These are phyloP conservation scores for Nomada lathburiana DNA, from an alignment of 2,888 invertebrate species.

Conservation along the genomic window DNA sequence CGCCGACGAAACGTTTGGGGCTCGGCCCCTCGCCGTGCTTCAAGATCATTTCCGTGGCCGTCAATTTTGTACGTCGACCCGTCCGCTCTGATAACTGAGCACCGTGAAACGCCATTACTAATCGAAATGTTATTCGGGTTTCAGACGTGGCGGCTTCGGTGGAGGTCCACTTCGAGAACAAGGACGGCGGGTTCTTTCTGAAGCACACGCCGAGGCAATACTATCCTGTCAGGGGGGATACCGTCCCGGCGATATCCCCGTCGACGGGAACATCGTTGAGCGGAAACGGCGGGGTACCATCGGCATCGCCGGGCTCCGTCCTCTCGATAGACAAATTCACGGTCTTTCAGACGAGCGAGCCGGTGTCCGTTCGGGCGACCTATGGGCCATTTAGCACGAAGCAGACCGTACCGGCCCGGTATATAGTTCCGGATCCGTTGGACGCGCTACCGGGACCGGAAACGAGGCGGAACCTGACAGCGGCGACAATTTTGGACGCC, in stretches of 20 bases:
- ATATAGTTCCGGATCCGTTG: conserved; percentile 93
- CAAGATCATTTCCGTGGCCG: too few species aligned
- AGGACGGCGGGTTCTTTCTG: conserved; percentile 95
- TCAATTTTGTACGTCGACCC: background rate
- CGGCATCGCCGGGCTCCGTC: conserved; percentile 88
- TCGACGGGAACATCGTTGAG: conserved; percentile 55
- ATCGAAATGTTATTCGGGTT: conserved; percentile 79
- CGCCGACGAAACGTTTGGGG: too few species aligned
- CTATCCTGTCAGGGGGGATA: conserved; percentile 82
- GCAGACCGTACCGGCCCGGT: conserved; percentile 95
- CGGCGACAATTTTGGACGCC: conserved; percentile 86
- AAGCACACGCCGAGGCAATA: conserved; percentile 92
- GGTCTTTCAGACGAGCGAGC: conserved; percentile 95
- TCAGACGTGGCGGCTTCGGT: conserved; percentile 90
- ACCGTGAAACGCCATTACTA: background rate
- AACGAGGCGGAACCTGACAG: conserved; percentile 74
- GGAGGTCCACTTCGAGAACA: conserved; percentile 96
- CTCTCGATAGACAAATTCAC: conserved; percentile 95
- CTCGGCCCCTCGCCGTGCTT: too few species aligned
- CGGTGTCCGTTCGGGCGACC: conserved; percentile 95
- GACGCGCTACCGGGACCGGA: conserved; percentile 86
- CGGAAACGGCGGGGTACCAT: conserved; percentile 83
- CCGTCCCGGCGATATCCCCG: conserved; percentile 61
- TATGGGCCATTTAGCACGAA: conserved; percentile 98
- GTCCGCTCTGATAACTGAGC: background rate